A percentile compares a stretch with the other conserved stretches of the same genome.
Evolutionary conservation across 1,140 invertebrate species (phyloP).

Genomic region (Drosophila sturtevanti): DNA sequence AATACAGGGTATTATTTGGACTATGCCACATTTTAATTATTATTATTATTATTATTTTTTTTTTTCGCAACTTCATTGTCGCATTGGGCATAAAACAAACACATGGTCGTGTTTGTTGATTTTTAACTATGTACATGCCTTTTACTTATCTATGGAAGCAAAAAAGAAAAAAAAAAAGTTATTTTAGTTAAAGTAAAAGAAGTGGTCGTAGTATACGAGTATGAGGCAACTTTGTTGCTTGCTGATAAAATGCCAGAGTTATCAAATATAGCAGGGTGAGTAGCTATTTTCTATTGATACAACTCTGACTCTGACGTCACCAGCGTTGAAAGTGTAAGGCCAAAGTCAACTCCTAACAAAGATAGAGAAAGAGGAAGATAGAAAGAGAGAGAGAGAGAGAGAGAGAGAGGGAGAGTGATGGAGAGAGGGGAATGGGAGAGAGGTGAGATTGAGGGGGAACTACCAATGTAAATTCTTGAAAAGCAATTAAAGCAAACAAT

Average conservation of each 20-base stretch:
- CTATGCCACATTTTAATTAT: no score
- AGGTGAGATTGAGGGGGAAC: not conserved
- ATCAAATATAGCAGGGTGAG: conserved; percentile 8
- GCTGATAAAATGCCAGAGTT: conserved; percentile 18
- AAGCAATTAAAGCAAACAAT: conserved; percentile 12
- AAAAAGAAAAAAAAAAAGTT: not conserved
- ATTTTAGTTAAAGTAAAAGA: conserved; percentile 12
- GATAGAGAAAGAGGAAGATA: not conserved
- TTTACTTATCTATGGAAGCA: conserved; percentile 3
- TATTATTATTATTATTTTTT: not conserved
- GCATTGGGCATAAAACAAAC: not conserved
- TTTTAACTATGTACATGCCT: conserved; percentile 4
- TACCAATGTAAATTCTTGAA: conserved; percentile 3
- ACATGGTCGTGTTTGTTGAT: not conserved
- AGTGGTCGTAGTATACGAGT: not conserved
- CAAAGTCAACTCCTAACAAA: conserved; percentile 5
- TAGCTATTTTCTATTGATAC: conserved; percentile 3
- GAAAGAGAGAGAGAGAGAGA: not conserved
- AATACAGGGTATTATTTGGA: not conserved
- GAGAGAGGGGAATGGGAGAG: not conserved
- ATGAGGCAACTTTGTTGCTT: conserved; percentile 11
- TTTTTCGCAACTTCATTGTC: not conserved
- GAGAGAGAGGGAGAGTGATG: not conserved
- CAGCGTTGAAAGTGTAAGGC: not conserved
- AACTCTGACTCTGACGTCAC: conserved; percentile 5